Evolutionary conservation across 2,113 vertebrate genomes (phyloP).

Genomic region (Columba janthina): DNA sequence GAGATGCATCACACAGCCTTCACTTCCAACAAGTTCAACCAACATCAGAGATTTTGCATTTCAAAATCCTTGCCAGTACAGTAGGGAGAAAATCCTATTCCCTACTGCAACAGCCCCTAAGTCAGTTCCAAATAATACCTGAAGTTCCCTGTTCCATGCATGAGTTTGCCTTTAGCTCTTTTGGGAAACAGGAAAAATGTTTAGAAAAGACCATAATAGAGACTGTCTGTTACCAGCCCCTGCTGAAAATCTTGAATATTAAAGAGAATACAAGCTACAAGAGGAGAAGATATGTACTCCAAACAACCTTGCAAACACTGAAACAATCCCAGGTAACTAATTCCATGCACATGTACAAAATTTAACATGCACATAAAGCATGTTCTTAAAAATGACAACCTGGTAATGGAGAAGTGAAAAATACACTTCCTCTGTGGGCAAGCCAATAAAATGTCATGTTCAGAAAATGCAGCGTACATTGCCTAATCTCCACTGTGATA

Average conservation of each 20-base stretch:
- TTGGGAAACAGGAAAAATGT: neutral
- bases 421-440: neutral
- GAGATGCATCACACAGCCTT: neutral
- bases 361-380: conserved; percentile 15
- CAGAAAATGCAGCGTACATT: neutral
- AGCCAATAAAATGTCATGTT: neutral
- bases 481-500: neutral
- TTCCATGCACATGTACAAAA: conserved; percentile 6
- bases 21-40: neutral
- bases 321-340: conserved; percentile 25
- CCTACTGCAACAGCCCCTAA: neutral
- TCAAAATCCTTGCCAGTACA: neutral
- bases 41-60: neutral
- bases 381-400: conserved; percentile 29
- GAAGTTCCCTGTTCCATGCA: neutral
- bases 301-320: neutral
- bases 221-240: neutral
- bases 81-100: neutral
- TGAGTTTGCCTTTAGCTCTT: neutral
- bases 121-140: accelerated
- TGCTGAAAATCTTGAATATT: conserved; percentile 11
- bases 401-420: conserved; percentile 13
- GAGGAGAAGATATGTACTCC: neutral
- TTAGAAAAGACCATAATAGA: neutral
- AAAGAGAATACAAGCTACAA: neutral